Conservation (phyloP, 2,797 vertebrate species). For the Columba guinea region DNA sequence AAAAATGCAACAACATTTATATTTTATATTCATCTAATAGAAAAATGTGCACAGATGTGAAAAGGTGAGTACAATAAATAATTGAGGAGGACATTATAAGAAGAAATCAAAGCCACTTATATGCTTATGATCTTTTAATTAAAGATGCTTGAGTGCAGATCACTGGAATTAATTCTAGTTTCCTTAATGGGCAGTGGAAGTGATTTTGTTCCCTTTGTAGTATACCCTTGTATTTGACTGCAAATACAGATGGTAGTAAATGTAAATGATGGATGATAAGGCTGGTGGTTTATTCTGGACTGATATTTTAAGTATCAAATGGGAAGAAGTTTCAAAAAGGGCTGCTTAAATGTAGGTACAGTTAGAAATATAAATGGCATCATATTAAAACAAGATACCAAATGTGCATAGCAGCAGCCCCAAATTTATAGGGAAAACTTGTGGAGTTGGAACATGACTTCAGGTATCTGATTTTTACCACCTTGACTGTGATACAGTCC, state of each 20-base stretch:
- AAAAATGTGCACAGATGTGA: slow-evolving; percentile 31
- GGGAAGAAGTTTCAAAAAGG: not conserved
- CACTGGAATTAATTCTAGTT: slow-evolving; percentile 48
- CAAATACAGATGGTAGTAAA: not conserved
- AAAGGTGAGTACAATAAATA: slow-evolving; percentile 44
- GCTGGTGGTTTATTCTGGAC: not conserved
- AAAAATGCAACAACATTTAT: slow-evolving; percentile 13
- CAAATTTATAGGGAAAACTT: not conserved
- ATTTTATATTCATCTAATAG: slow-evolving; percentile 6
- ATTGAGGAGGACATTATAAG: slow-evolving; percentile 32
- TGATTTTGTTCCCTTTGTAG: slow-evolving; percentile 38
- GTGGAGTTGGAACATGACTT: not conserved
- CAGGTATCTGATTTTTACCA: not conserved
- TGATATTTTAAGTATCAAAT: not conserved
- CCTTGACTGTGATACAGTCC: not conserved
- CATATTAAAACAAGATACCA: not conserved
- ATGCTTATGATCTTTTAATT: slow-evolving; percentile 59
- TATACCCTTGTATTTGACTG: slow-evolving; percentile 9
- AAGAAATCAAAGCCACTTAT: slow-evolving; percentile 44
- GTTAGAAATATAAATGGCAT: not conserved
- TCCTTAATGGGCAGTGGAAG: slow-evolving; percentile 23
- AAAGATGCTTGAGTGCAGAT: slow-evolving; percentile 20
- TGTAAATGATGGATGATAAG: not conserved
- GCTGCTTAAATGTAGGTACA: not conserved
- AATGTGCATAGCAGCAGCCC: not conserved